phyloP scores from a whole-genome alignment of 2,888 invertebrate genomes.

The Aphrophora alni region DNA sequence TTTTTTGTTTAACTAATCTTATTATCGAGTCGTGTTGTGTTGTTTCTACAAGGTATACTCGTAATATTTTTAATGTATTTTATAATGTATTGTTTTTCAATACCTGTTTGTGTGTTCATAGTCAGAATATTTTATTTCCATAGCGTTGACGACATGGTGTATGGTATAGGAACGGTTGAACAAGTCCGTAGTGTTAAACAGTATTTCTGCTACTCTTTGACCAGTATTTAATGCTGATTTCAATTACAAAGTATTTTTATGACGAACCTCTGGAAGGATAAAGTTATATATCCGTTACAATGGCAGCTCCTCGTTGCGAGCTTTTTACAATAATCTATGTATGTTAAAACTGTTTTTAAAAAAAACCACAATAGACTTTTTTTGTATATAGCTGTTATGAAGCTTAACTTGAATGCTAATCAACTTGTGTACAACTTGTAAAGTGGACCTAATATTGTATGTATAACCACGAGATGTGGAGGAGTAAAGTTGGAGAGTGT shows the following conservation, averaged over 20 bases:
- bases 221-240: constrained; percentile 38
- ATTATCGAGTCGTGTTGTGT: constrained; percentile 23
- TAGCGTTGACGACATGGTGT: constrained; percentile 26
- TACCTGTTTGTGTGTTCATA: constrained; percentile 39
- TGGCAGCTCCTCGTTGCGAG: constrained; percentile 25
- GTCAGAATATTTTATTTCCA: constrained; percentile 38
- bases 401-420: constrained; percentile 16
- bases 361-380: neutral
- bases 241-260: constrained; percentile 36
- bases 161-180: constrained; percentile 12
- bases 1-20: constrained; percentile 22
- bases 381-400: constrained; percentile 40
- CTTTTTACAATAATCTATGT: constrained; percentile 23
- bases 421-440: constrained; percentile 24
- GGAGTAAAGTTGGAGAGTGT: neutral
- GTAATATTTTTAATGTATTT: constrained; percentile 35
- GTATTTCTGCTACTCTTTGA: constrained; percentile 34
- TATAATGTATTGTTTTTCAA: constrained; percentile 27
- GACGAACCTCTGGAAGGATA: constrained; percentile 9
- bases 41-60: constrained; percentile 34
- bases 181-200: constrained; percentile 30
- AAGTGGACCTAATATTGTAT: constrained; percentile 19
- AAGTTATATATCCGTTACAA: neutral
- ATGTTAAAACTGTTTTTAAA: constrained; percentile 17
- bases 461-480: neutral